Evolutionary conservation across 2,113 vertebrate species (phyloP), one percentile per base, ranked within the genome.

Genomic region (Leucoraja erinaceus): DNA sequence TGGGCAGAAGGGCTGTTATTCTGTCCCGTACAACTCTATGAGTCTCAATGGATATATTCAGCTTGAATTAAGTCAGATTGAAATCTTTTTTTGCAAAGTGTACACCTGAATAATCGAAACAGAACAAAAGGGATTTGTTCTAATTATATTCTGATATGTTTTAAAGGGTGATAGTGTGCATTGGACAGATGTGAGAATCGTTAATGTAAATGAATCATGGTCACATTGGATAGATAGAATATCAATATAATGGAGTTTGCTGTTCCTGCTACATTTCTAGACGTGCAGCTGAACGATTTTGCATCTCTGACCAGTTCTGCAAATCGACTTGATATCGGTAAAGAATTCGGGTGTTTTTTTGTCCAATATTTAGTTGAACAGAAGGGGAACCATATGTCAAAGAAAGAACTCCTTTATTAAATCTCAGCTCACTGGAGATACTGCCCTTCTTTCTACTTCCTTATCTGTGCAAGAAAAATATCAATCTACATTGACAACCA

Each of bases 11-110:
- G 63, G 14, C 14, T 66, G 63, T 66, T 66, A n/a, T n/a, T 5
- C 3, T 70, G 16, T 70, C 12, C 68, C 18, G 16, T 72, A 20
- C 70, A 72, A 5, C 3, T 72, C 5, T 20, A 72, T 72, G 70
- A 72, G 5, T 25, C 18, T 68, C 66, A 70, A 68, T 70, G 66
- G 33, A 90, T 25, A 47, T 54, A 9, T 47, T 54, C 20, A 91
- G 7, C 11, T 72, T 91, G 70, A 91, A 72, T 91, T 72, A 91
- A 72, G 28, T 91, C 20, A 91, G 66, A 72, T 74, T 91, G 16
- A 72, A 72, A 68, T 90, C 38, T 68, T 31, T 68, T 72, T 54
- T 63, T 91, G 22, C 68, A 54, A 54, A 72, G 90, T 6, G 20
- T 91, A 72, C 33, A 7, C 68, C 90, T 54, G 16, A 33, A 54